Conservation (phyloP, 2,888 invertebrate species). For the Thera britannica region DNA sequence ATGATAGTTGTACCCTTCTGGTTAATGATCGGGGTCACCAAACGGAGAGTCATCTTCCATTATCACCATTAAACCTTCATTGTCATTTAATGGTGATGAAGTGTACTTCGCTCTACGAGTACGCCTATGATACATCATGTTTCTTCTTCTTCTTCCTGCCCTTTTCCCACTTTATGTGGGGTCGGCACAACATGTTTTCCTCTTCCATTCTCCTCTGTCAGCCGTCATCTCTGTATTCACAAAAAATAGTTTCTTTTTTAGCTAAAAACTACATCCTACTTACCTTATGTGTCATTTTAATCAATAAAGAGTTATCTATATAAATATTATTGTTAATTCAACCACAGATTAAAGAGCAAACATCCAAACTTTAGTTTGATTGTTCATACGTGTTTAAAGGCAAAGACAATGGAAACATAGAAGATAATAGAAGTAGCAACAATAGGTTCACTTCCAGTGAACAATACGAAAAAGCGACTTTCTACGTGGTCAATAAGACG, state of each 20-base stretch:
- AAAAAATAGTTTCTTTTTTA: no score
- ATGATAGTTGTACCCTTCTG: slow-evolving; percentile 60
- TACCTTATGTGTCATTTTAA: no score
- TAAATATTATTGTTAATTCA: no score
- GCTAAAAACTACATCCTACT: no score
- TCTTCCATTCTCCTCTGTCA: no score
- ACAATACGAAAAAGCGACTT: no score
- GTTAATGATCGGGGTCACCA: slow-evolving; percentile 62
- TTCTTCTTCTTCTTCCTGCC: background rate
- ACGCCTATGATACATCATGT: background rate
- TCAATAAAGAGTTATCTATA: no score
- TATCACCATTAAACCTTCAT: slow-evolving; percentile 39
- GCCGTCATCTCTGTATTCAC: no score
- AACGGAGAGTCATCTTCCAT: slow-evolving; percentile 64
- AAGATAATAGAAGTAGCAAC: background rate
- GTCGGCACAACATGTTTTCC: no score
- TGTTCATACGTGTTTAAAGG: slow-evolving; percentile 44
- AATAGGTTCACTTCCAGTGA: background rate
- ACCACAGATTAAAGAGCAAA: no score
- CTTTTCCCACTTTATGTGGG: no score
- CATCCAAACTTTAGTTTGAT: background rate
- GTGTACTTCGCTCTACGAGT: slow-evolving; percentile 1
- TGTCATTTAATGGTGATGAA: slow-evolving; percentile 20
- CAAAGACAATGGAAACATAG: slow-evolving; percentile 48
- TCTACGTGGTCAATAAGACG: no score